A percentile compares a stretch with the other conserved stretches of the same genome.
These are phyloP conservation scores for Paedocypris micromegethes DNA, from an alignment of 2,797 vertebrate genomes.

Conservation along the genomic window DNA sequence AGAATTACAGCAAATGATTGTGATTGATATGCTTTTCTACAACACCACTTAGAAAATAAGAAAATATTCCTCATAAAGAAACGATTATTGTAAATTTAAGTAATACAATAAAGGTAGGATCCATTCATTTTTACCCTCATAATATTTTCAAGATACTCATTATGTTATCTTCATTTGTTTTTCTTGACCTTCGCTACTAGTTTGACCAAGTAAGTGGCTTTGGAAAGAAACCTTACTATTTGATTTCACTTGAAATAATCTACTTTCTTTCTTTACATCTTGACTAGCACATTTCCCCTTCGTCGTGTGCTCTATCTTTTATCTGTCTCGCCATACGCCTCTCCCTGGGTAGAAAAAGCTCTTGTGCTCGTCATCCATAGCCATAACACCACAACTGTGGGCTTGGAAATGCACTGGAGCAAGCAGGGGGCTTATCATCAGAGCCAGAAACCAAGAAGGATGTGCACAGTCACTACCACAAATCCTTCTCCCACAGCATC, in stretches of 20 bases:
- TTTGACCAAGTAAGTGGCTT: too few species aligned
- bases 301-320: constrained; percentile 1
- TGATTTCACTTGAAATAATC: too few species aligned
- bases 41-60: too few species aligned
- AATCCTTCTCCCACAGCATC: constrained; percentile 12
- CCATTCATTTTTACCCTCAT: too few species aligned
- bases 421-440: constrained; percentile 40
- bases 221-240: too few species aligned
- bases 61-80: too few species aligned
- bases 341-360: constrained; percentile 16
- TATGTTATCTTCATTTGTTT: too few species aligned
- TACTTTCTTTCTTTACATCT: neutral
- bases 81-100: too few species aligned
- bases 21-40: too few species aligned
- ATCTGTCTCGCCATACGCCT: neutral
- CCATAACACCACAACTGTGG: constrained; percentile 40
- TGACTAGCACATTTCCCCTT: neutral
- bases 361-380: constrained; percentile 32
- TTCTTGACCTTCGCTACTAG: too few species aligned
- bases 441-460: constrained; percentile 40
- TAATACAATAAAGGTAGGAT: too few species aligned
- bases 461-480: constrained; percentile 25
- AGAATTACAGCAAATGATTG: neutral
- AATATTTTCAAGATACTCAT: too few species aligned
- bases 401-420: constrained; percentile 44